Conservation (phyloP, 2,888 invertebrate genomes). For the Pachydiplax longipennis region DNA sequence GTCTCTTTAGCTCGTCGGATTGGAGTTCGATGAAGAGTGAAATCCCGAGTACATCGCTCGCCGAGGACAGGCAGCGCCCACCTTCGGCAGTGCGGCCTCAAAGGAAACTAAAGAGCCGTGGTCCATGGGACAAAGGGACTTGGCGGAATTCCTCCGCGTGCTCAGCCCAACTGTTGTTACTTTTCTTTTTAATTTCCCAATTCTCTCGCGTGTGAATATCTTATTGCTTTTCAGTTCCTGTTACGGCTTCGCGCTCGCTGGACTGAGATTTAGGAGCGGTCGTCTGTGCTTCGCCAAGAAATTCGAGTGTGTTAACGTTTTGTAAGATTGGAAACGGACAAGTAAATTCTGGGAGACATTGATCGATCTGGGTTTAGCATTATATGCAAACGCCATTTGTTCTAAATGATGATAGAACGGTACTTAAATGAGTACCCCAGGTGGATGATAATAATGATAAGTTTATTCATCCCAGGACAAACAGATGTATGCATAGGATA, state of each 20-base stretch:
- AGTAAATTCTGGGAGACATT: neutral
- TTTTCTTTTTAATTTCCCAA: constrained; percentile 1
- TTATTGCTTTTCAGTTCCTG: constrained; percentile 16
- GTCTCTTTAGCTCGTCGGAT: constrained; percentile 12
- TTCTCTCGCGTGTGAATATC: constrained; percentile 9
- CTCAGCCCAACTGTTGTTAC: neutral
- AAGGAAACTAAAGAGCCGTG: constrained; percentile 34
- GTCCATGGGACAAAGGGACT: neutral
- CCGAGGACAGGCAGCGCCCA: neutral
- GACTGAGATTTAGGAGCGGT: neutral
- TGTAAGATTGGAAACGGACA: neutral
- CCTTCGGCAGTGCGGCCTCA: neutral
- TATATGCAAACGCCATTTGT: too few species aligned
- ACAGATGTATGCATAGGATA: too few species aligned
- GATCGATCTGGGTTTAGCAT: too few species aligned
- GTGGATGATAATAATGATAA: too few species aligned
- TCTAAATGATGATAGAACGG: too few species aligned
- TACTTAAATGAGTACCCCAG: too few species aligned
- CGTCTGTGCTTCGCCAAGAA: neutral
- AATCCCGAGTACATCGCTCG: neutral
- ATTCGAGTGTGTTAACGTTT: neutral
- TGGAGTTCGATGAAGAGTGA: constrained; percentile 41
- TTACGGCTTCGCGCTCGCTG: neutral
- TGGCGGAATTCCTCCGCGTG: constrained; percentile 13
- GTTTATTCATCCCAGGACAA: too few species aligned